Evolutionary conservation across 2,888 invertebrate genomes (phyloP).

Genomic region (Capitulum mitella): DNA sequence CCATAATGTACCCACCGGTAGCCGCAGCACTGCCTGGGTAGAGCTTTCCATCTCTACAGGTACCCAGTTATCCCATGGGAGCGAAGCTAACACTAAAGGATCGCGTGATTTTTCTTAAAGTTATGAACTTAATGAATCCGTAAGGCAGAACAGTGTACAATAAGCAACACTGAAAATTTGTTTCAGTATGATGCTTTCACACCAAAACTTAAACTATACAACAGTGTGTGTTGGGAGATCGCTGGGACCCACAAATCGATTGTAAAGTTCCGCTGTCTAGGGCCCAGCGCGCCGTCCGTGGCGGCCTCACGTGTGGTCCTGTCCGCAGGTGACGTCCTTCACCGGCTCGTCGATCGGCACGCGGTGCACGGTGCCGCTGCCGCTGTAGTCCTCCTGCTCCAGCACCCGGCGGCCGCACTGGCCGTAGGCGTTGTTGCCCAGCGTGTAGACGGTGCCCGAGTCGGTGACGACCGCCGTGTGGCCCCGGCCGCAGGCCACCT

Average conservation of each 20-base stretch:
- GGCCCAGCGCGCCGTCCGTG: not conserved
- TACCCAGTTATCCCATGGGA: too few relatives aligned
- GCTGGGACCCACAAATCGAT: not conserved
- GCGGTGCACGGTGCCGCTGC: constrained; percentile 58
- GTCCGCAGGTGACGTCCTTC: constrained; percentile 68
- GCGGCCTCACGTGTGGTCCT: constrained; percentile 72
- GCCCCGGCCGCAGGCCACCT: constrained; percentile 73
- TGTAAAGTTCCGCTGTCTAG: not conserved
- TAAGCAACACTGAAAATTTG: too few relatives aligned
- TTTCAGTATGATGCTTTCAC: too few relatives aligned
- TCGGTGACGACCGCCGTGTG: constrained; percentile 73
- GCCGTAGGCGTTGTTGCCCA: constrained; percentile 89
- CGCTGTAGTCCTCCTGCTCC: constrained; percentile 62
- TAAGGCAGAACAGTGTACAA: too few relatives aligned
- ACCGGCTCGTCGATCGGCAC: constrained; percentile 50
- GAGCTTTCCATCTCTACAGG: too few relatives aligned
- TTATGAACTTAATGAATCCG: too few relatives aligned
- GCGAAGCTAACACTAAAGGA: too few relatives aligned
- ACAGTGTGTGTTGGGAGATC: too few relatives aligned
- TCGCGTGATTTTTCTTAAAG: too few relatives aligned
- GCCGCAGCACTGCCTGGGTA: too few relatives aligned
- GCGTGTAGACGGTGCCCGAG: constrained; percentile 67
- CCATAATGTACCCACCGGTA: too few relatives aligned
- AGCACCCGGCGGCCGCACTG: constrained; percentile 83
- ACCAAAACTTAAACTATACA: too few relatives aligned